Base-by-base conservation (phyloP, 2,113 vertebrate species). In the Lipotes vexillifer region DNA sequence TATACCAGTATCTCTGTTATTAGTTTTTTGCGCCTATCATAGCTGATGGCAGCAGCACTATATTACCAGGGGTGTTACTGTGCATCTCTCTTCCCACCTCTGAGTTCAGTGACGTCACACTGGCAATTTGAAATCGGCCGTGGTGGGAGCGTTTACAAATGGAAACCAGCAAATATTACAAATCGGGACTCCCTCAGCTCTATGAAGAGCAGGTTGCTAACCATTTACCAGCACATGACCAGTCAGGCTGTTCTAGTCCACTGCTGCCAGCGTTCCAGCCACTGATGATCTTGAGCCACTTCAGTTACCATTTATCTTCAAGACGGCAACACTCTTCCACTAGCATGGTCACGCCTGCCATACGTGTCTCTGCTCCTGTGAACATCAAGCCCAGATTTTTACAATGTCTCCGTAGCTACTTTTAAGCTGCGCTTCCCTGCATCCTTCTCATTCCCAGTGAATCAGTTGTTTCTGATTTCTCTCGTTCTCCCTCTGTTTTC, bases 261-360 rank as follows among this genome's bases (percentile, higher is more conserved):
- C 9, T 27, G 15, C 44, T 66, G 57, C 18, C n/a, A 3, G 8
- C 29, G 2, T 46, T 23, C 49, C 11, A 14, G 13, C 38, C 38
- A 11, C 71, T 27, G 74, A 4, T 63, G 88, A 59, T 5, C 75
- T 75, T 23, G 3, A 93, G 29, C 31, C 3, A 6, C n/a, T 57
- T 38, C 49, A 44, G 0, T 87, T 52, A 59, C 78, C 33, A 31
- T 66, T 87, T 69, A 25, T 49, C 84, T 44, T 93, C 69, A 71
- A 21, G 20, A 71, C 61, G 17, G 18, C n/a, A 61, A n/a, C 65
- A 29, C 38, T 36, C 27, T 68, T 29, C 27, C n/a, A 61, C 59
- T 6, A 33, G 0, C 1, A 2, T 20, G 33, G 17, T 5, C 31
- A 6, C 0, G 5, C 17, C 72, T 13, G 17, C 13, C 29, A 59